These are phyloP conservation scores for Odontothrips loti DNA, from an alignment of 2,888 invertebrate genomes.

Conservation along the genomic window DNA sequence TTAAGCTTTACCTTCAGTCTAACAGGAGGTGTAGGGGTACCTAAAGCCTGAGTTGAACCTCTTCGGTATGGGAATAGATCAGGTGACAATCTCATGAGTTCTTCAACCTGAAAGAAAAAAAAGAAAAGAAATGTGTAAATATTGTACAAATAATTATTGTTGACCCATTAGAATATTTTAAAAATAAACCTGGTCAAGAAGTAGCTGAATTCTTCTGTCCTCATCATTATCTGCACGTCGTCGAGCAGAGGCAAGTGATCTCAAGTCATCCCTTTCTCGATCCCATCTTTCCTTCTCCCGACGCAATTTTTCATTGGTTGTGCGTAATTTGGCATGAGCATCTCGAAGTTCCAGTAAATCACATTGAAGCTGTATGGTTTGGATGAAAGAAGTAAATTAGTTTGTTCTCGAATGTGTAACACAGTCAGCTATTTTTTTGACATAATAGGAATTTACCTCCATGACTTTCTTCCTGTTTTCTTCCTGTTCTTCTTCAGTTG, in stretches of 20 bases:
- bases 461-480: slow-evolving; percentile 78
- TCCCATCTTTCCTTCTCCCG: slow-evolving; percentile 83
- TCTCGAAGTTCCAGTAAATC: slow-evolving; percentile 83
- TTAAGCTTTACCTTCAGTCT: slow-evolving; percentile 55
- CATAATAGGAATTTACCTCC: slow-evolving; percentile 46
- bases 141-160: not conserved
- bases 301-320: slow-evolving; percentile 84
- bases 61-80: slow-evolving; percentile 51
- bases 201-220: slow-evolving; percentile 64
- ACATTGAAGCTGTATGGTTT: slow-evolving; percentile 64
- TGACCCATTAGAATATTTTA: slow-evolving; percentile 1
- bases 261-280: slow-evolving; percentile 65
- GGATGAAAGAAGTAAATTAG: not conserved
- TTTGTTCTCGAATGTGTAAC: not conserved
- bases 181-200: slow-evolving; percentile 61
- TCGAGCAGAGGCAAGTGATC: slow-evolving; percentile 50
- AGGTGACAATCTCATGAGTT: slow-evolving; percentile 71
- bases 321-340: slow-evolving; percentile 84
- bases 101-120: slow-evolving; percentile 53
- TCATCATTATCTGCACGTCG: slow-evolving; percentile 59
- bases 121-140: slow-evolving; percentile 4
- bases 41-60: slow-evolving; percentile 33
- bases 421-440: not conserved
- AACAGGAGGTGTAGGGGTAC: slow-evolving; percentile 66
- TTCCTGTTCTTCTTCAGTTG: slow-evolving; percentile 83